These are phyloP conservation scores for Papilio gigon DNA, from an alignment of 2,888 invertebrate species.

Conservation along the genomic window DNA sequence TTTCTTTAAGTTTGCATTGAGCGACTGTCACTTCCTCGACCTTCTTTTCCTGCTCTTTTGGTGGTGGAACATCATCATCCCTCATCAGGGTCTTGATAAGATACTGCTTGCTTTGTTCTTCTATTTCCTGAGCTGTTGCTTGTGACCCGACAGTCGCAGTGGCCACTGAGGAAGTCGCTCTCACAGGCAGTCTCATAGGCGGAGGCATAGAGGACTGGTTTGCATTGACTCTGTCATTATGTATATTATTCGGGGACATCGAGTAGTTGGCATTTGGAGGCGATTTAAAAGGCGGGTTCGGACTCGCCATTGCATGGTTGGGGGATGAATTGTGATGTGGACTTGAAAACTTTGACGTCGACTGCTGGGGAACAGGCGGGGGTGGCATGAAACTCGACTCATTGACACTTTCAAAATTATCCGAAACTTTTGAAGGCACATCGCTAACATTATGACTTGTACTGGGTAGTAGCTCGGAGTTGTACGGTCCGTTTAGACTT, in stretches of 20 bases:
- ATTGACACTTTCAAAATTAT: slow-evolving; percentile 46
- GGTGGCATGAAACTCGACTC: slow-evolving; percentile 71
- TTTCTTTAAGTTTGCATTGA: slow-evolving; percentile 66
- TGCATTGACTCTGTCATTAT: slow-evolving; percentile 39
- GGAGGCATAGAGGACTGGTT: slow-evolving; percentile 65
- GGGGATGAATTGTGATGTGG: slow-evolving; percentile 47
- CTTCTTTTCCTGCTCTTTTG: slow-evolving; percentile 82
- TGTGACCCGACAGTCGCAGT: slow-evolving; percentile 76
- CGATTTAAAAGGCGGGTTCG: slow-evolving; percentile 56
- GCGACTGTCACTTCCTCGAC: slow-evolving; percentile 79
- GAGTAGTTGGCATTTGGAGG: slow-evolving; percentile 54
- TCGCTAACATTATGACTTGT: slow-evolving; percentile 51
- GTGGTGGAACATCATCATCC: slow-evolving; percentile 90
- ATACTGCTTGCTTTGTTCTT: slow-evolving; percentile 88
- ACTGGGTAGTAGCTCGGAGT: slow-evolving; percentile 48
- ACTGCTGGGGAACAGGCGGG: slow-evolving; percentile 60
- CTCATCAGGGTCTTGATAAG: slow-evolving; percentile 95
- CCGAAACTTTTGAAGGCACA: slow-evolving; percentile 55
- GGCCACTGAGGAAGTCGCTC: slow-evolving; percentile 62
- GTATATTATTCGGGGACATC: slow-evolving; percentile 45
- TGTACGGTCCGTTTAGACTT: slow-evolving; percentile 57
- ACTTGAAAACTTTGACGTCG: slow-evolving; percentile 53
- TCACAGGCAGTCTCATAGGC: slow-evolving; percentile 64
- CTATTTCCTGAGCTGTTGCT: slow-evolving; percentile 81
- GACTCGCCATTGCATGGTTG: slow-evolving; percentile 48